Evolutionary conservation across 2,888 invertebrate species (phyloP).

Genomic region (Polymixis flavicincta): DNA sequence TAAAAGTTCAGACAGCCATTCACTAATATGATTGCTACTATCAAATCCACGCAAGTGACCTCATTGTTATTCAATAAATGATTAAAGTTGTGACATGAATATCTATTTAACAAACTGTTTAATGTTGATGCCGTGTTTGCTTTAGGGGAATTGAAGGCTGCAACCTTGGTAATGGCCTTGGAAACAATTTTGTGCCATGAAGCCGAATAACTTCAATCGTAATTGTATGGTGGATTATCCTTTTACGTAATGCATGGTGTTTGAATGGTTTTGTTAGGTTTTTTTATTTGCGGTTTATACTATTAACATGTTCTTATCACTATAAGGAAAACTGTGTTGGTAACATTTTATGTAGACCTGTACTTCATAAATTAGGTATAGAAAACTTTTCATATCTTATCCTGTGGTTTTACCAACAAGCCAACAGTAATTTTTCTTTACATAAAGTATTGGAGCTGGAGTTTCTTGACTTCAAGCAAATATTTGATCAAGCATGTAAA

Average conservation of each 20-base stretch:
- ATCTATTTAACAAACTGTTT: conserved; percentile 42
- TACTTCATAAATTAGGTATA: background rate
- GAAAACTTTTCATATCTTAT: background rate
- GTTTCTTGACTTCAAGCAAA: conserved; percentile 4
- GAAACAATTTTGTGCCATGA: conserved; percentile 45
- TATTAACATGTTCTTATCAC: background rate
- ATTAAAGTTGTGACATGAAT: conserved; percentile 66
- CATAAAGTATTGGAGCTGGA: background rate
- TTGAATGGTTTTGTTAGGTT: conserved; percentile 26
- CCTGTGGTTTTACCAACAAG: background rate
- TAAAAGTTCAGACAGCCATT: conserved; percentile 48
- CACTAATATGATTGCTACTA: conserved; percentile 52
- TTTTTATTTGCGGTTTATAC: conserved; percentile 4
- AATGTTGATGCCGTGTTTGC: conserved; percentile 37
- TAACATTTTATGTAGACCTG: background rate
- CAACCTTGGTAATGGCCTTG: conserved; percentile 65
- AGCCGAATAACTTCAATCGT: conserved; percentile 25
- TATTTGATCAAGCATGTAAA: conserved; percentile 11
- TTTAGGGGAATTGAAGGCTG: conserved; percentile 52
- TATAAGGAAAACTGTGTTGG: background rate
- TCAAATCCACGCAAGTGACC: conserved; percentile 52
- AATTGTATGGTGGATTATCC: conserved; percentile 48
- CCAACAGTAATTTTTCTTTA: background rate
- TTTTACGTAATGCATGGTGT: conserved; percentile 32
- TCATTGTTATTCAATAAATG: conserved; percentile 67